These are phyloP conservation scores for Paelopatides confundens DNA, from an alignment of 53 echinoderm and acorn worm species.

Conservation along the genomic window DNA sequence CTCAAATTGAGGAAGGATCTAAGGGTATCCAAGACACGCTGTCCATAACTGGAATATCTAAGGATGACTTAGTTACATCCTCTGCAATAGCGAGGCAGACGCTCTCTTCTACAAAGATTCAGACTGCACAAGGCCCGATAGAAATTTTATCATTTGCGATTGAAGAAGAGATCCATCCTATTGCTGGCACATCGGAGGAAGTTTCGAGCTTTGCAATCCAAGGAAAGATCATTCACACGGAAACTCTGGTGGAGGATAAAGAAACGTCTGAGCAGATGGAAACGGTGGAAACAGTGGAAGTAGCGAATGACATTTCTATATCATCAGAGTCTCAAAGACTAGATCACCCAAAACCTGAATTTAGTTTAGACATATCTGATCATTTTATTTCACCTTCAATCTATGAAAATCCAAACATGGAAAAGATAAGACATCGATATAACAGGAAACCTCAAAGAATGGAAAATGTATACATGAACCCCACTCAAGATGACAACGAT, in stretches of 20 bases:
- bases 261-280: neutral
- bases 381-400: slow-evolving; percentile 35
- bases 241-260: neutral
- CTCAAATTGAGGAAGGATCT: neutral
- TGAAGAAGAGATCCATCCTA: slow-evolving; percentile 19
- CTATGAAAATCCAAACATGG: slow-evolving; percentile 42
- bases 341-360: neutral
- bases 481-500: neutral
- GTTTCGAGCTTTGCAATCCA: neutral
- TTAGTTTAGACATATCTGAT: neutral
- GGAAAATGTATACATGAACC: neutral
- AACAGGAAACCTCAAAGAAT: slow-evolving; percentile 8
- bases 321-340: neutral
- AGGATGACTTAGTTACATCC: neutral
- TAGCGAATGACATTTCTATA: neutral
- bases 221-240: neutral
- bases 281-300: neutral
- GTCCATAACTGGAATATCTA: neutral
- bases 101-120: slow-evolving; percentile 1
- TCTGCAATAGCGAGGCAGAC: neutral
- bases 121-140: slow-evolving; percentile 11
- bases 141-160: slow-evolving; percentile 42
- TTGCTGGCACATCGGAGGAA: neutral
- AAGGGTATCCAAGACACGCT: neutral
- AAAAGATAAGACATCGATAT: slow-evolving; percentile 19